These are phyloP conservation scores for Melieria picta DNA, from an alignment of 2,888 invertebrate genomes.

Conservation along the genomic window DNA sequence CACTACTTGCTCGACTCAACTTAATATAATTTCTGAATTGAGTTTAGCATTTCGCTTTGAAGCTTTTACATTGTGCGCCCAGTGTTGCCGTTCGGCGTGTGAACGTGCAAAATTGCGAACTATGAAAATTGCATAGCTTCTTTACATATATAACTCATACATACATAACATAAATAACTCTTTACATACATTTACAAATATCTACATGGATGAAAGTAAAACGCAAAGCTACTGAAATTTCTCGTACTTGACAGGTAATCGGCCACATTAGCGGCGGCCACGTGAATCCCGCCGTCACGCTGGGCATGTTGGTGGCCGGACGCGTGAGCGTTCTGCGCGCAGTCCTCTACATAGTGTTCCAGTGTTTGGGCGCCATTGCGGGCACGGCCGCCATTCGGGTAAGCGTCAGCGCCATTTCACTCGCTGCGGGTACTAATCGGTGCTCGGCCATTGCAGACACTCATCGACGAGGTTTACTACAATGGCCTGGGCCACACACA, in stretches of 20 bases:
- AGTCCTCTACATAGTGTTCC: constrained; percentile 81
- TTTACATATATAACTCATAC: too few species aligned
- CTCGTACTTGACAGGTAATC: constrained; percentile 70
- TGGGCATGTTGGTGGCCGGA: constrained; percentile 81
- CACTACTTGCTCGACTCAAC: too few species aligned
- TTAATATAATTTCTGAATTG: too few species aligned
- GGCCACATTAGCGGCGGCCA: constrained; percentile 92
- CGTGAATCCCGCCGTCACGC: constrained; percentile 92
- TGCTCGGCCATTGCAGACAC: constrained; percentile 67
- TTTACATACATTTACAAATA: too few species aligned
- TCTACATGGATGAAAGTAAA: too few species aligned
- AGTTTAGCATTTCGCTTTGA: too few species aligned
- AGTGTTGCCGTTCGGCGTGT: too few species aligned
- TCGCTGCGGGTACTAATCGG: background rate
- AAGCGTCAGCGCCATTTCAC: constrained; percentile 42
- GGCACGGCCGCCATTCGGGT: constrained; percentile 80
- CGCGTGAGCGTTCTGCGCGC: constrained; percentile 80
- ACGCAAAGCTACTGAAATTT: too few species aligned
- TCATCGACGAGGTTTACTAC: constrained; percentile 74
- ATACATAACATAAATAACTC: too few species aligned
- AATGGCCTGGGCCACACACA: constrained; percentile 76
- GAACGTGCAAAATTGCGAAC: too few species aligned
- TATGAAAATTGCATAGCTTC: too few species aligned
- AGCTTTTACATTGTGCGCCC: too few species aligned
- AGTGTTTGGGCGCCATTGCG: constrained; percentile 83